These are phyloP conservation scores for Vombatus ursinus DNA, from an alignment of 2,113 vertebrate genomes.

Conservation along the genomic window DNA sequence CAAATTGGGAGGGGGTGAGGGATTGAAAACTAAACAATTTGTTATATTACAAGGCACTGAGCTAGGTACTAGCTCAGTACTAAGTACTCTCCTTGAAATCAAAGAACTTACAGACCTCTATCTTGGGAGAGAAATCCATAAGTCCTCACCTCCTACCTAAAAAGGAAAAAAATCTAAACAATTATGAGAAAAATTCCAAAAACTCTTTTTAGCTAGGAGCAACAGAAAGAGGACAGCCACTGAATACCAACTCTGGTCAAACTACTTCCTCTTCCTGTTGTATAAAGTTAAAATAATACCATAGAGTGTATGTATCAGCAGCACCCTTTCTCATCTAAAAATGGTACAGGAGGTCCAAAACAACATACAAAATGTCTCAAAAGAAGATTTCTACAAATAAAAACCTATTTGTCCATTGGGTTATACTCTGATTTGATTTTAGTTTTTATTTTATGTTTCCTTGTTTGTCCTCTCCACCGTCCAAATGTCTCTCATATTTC, in stretches of 20 bases:
- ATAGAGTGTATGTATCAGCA: background rate
- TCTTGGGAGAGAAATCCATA: background rate
- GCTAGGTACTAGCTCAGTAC: background rate
- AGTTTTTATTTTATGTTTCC: background rate
- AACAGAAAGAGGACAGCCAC: background rate
- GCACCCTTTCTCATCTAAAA: background rate
- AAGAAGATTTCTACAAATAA: background rate
- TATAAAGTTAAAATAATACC: background rate
- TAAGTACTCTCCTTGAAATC: background rate
- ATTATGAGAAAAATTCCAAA: background rate
- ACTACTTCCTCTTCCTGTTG: background rate
- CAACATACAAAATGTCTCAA: background rate
- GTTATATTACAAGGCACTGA: background rate
- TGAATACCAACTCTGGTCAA: background rate
- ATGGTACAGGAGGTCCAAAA: background rate
- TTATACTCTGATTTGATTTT: background rate
- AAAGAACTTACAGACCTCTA: background rate
- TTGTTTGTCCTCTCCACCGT: background rate
- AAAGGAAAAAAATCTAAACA: background rate
- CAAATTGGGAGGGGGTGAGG: background rate
- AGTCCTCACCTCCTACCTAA: background rate
- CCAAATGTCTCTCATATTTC: background rate
- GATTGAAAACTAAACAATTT: background rate
- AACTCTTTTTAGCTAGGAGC: background rate
- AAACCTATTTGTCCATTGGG: background rate